Conservation (phyloP, 2,113 vertebrate genomes). For the Odontophorus gujanensis region DNA sequence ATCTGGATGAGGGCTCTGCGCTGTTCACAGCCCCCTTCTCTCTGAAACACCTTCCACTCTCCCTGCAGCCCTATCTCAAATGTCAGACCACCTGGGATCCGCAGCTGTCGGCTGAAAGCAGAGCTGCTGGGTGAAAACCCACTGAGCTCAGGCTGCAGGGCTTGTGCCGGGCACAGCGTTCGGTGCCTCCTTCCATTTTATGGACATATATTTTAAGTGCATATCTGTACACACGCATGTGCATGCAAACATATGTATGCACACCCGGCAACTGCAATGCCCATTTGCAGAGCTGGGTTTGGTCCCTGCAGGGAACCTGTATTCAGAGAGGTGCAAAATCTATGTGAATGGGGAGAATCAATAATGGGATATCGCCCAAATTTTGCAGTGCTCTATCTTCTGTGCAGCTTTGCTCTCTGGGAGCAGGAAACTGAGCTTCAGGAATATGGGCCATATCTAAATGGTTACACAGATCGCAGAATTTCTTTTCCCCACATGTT, state of each 20-base stretch:
- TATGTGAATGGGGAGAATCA: accelerated
- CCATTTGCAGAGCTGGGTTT: background rate
- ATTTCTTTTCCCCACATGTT: background rate
- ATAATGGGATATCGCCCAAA: accelerated
- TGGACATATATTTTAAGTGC: accelerated
- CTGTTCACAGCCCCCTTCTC: conserved; percentile 82
- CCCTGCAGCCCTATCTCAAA: conserved; percentile 89
- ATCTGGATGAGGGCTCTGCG: conserved; percentile 86
- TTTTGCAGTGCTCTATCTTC: accelerated
- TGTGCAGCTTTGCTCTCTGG: background rate
- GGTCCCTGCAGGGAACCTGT: background rate
- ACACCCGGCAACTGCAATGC: background rate
- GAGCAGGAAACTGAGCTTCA: background rate
- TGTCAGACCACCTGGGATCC: conserved; percentile 98
- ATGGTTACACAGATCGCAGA: background rate
- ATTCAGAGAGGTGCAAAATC: background rate
- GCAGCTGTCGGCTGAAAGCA: conserved; percentile 92
- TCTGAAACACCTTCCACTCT: conserved; percentile 91
- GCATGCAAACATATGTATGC: accelerated
- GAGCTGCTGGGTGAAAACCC: conserved; percentile 66
- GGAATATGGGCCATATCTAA: background rate
- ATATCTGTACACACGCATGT: accelerated
- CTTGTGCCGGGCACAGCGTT: accelerated
- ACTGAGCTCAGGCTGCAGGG: background rate
- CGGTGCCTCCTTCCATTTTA: background rate